A percentile compares a stretch with the other conserved stretches of the same genome.
Conservation (phyloP, 1,140 invertebrate species). For the Leucophenga varia region DNA sequence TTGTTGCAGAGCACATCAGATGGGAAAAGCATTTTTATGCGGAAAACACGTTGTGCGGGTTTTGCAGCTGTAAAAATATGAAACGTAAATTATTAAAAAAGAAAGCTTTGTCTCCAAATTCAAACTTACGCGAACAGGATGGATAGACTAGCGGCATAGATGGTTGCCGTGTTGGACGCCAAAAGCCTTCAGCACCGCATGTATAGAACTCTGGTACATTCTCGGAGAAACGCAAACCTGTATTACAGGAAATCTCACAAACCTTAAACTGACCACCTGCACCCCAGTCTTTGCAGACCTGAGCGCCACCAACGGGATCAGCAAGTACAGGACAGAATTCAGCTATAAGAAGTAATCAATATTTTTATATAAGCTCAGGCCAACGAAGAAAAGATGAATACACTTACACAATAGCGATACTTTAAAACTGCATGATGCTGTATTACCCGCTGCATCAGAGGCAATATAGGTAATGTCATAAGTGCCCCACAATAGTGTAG, state of each 20-base stretch:
- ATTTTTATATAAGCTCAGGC: background rate
- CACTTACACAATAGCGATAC: conserved; percentile 85
- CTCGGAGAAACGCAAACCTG: conserved; percentile 85
- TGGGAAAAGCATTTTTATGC: conserved; percentile 89
- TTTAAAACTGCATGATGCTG: conserved; percentile 90
- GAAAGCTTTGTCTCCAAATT: conserved; percentile 1
- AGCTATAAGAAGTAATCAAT: conserved; percentile 59
- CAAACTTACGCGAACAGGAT: conserved; percentile 77
- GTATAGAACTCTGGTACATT: conserved; percentile 92
- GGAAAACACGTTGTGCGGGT: conserved; percentile 88
- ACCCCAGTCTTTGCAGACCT: conserved; percentile 94
- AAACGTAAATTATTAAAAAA: conserved; percentile 6
- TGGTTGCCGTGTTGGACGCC: conserved; percentile 84
- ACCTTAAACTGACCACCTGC: conserved; percentile 89
- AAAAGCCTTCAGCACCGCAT: conserved; percentile 94
- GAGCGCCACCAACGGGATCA: conserved; percentile 86
- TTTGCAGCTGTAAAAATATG: conserved; percentile 64
- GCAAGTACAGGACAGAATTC: conserved; percentile 86
- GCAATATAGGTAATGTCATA: conserved; percentile 94
- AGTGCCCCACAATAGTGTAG: conserved; percentile 88
- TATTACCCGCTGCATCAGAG: conserved; percentile 86
- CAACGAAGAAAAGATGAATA: background rate
- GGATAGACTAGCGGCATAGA: conserved; percentile 81
- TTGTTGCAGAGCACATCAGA: conserved; percentile 91
- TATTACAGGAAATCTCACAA: conserved; percentile 85